These are phyloP conservation scores for Epicauta chinensis DNA, from an alignment of 1,140 invertebrate genomes.

Conservation along the genomic window DNA sequence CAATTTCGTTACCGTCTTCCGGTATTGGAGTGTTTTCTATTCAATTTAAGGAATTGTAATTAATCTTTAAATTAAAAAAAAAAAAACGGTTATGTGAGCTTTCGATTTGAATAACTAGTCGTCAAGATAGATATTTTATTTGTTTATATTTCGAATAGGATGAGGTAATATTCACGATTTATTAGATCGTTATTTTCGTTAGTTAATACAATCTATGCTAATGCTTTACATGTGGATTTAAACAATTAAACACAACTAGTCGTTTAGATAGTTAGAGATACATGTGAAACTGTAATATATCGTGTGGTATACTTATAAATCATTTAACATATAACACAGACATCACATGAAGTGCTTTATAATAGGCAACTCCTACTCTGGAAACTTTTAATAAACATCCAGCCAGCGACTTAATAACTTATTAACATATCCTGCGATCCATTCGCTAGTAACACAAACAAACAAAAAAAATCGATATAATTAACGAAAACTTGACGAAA, in stretches of 20 bases:
- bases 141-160: too few species aligned
- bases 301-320: conserved; percentile 2
- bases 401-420: conserved; percentile 9
- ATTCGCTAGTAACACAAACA: not conserved
- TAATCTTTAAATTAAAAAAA: too few species aligned
- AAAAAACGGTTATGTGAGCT: too few species aligned
- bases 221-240: not conserved
- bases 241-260: conserved; percentile 1
- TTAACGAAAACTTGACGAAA: too few species aligned
- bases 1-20: too few species aligned
- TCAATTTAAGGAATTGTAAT: too few species aligned
- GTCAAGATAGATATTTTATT: too few species aligned
- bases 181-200: too few species aligned
- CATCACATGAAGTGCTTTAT: not conserved
- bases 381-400: conserved; percentile 1
- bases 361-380: conserved; percentile 4
- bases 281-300: conserved; percentile 1
- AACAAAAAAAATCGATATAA: conserved; percentile 2
- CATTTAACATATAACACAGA: conserved; percentile 6
- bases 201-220: too few species aligned
- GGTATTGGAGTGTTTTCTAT: too few species aligned
- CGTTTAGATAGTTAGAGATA: conserved; percentile 2
- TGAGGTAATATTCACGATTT: too few species aligned
- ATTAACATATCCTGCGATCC: conserved; percentile 13
- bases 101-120: too few species aligned